Percentiles rank a stretch among this genome's conserved stretches.
These are phyloP conservation scores for Magallana nippona DNA, from an alignment of 2,888 invertebrate genomes.

Conservation along the genomic window DNA sequence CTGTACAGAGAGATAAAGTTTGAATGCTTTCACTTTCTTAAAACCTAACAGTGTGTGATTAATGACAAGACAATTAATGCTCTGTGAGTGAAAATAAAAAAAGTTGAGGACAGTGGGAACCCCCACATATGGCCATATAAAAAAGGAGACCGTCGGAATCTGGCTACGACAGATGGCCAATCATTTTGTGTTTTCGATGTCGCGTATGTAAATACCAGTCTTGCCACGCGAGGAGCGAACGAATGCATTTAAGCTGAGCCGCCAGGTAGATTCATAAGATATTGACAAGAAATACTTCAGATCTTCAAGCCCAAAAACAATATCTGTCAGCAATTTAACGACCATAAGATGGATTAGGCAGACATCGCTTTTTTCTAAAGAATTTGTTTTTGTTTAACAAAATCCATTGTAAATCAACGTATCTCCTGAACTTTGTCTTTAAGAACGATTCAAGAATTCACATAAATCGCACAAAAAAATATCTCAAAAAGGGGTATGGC, in stretches of 20 bases:
- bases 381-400: background rate
- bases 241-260: background rate
- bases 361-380: background rate
- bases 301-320: conserved; percentile 24
- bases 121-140: conserved; percentile 20
- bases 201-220: conserved; percentile 23
- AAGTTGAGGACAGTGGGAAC: conserved; percentile 24
- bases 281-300: conserved; percentile 32
- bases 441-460: background rate
- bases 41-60: conserved; percentile 20
- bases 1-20: background rate
- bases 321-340: conserved; percentile 9
- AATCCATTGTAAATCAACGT: background rate
- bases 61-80: conserved; percentile 32
- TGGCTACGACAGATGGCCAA: conserved; percentile 3
- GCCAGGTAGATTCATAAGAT: conserved; percentile 32
- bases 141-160: conserved; percentile 15
- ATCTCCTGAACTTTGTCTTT: no score
- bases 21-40: conserved; percentile 30
- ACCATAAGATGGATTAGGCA: conserved; percentile 17
- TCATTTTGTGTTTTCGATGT: background rate
- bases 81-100: conserved; percentile 29
- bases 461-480: conserved; percentile 8
- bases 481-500: background rate
- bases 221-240: conserved; percentile 25